Evolutionary conservation across 2,888 invertebrate species (phyloP).

Genomic region (Perizoma affinitatum): DNA sequence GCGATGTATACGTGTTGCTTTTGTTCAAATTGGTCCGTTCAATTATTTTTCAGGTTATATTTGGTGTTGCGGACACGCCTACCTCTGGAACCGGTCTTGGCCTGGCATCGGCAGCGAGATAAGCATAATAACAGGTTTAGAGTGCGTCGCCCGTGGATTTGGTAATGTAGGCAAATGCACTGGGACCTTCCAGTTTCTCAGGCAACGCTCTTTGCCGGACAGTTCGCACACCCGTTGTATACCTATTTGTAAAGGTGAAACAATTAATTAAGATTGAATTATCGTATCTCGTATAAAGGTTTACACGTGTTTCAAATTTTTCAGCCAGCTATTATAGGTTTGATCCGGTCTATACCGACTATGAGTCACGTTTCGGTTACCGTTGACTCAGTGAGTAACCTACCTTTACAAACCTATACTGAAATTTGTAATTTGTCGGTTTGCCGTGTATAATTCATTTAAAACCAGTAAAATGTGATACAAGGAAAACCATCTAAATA

Average conservation of each 20-base stretch:
- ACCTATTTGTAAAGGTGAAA: not conserved
- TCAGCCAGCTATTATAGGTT: conserved; percentile 8
- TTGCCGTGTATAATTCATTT: not conserved
- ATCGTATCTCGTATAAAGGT: not conserved
- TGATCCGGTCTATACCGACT: conserved; percentile 13
- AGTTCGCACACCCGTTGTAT: not conserved
- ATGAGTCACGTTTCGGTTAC: conserved; percentile 17
- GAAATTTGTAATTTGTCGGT: conserved; percentile 4
- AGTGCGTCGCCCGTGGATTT: conserved; percentile 57
- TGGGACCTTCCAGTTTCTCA: conserved; percentile 20
- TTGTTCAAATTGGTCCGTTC: conserved; percentile 13
- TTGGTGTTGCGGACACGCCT: conserved; percentile 47
- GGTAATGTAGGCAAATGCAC: conserved; percentile 61
- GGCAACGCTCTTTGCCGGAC: conserved; percentile 1
- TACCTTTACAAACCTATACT: not conserved
- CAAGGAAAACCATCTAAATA: conserved; percentile 11
- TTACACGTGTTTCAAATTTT: conserved; percentile 16
- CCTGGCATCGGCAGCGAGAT: conserved; percentile 51
- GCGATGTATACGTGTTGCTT: conserved; percentile 3
- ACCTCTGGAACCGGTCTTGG: conserved; percentile 58
- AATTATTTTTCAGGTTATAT: conserved; percentile 36
- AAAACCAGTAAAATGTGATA: conserved; percentile 1
- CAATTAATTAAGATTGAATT: too few species aligned
- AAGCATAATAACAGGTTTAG: conserved; percentile 63
- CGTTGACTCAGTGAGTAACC: conserved; percentile 8